Evolutionary conservation across 1,140 invertebrate species (phyloP), one percentile per base, ranked within the genome.

Genomic region (Frieseomelitta varia): DNA sequence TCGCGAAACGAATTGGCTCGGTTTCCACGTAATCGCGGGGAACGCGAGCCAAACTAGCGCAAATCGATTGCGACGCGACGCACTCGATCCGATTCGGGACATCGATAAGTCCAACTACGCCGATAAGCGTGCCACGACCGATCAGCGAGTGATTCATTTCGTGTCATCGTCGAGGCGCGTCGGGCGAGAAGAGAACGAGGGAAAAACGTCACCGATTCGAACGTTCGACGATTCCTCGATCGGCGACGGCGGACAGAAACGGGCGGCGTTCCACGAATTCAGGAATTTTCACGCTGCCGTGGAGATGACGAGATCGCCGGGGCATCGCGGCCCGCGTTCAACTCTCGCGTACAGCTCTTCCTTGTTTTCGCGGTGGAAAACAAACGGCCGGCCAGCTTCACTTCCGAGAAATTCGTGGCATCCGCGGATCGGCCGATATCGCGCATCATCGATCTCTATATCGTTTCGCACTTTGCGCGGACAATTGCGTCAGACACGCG

Each of bases 311-410:
- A 30, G 30, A 30, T 69, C 21, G 19, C 11, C 21, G 14, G 24
- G 68, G 30, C 30, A 30, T 30, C 30, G 30, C 30, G 30, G 30
- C 19, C 6, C 34, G 68, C 68, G 68, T 34, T 69, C 39, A 47
- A 63, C 39, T 21, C 24, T 56, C 30, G 56, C 21, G 34, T 34
- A 4, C 15, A 27, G 24, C 24, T 51, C 19, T 39, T 6, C 6
- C 19, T 30, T 77, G 61, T 77, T 65, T 65, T 14, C n/a, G n/a
- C n/a, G n/a, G 4, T 14, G 12, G 65, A n/a, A 79, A 79, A 79
- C 53, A 56, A 79, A 69, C 21, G 30, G 17, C 30, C 19, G 10
- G n/a, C n/a, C n/a, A n/a, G n/a, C 15, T 19, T 30, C 15, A 30
- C 15, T 65, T 65, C 39, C 39, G 17, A 39, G 76, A 34, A 68